phyloP scores from a whole-genome alignment of 1,140 invertebrate genomes.

The Aphis gossypii region DNA sequence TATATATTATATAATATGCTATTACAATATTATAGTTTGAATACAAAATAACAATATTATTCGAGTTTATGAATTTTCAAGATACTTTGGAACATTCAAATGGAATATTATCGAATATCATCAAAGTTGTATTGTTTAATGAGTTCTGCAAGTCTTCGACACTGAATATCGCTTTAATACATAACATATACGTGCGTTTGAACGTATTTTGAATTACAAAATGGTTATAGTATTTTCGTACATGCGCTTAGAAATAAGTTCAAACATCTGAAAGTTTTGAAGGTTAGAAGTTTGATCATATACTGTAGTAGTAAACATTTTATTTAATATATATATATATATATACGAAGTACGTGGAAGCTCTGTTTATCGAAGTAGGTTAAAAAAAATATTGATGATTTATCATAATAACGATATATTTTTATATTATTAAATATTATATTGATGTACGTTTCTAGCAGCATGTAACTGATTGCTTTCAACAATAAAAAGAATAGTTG shows the following conservation, averaged over 20 bases:
- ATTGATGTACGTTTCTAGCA: not conserved
- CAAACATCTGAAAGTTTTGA: not conserved
- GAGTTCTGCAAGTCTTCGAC: not conserved
- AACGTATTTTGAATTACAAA: not conserved
- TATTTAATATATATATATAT: not conserved
- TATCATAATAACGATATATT: not conserved
- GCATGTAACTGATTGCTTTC: not conserved
- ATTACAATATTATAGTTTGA: not conserved
- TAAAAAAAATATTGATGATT: not conserved
- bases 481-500: not conserved
- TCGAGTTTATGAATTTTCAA: not conserved
- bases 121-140: slow-evolving; percentile 8
- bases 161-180: not conserved
- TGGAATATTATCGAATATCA: not conserved
- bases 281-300: slow-evolving; percentile 12
- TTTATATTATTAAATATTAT: not conserved
- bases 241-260: not conserved
- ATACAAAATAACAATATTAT: not conserved
- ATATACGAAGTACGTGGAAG: not conserved
- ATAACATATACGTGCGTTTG: not conserved
- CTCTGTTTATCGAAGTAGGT: not conserved
- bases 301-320: not conserved
- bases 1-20: too few species aligned
- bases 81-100: not conserved
- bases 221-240: not conserved